phyloP scores from a whole-genome alignment of 2,888 invertebrate species.

The Parochlus steinenii region DNA sequence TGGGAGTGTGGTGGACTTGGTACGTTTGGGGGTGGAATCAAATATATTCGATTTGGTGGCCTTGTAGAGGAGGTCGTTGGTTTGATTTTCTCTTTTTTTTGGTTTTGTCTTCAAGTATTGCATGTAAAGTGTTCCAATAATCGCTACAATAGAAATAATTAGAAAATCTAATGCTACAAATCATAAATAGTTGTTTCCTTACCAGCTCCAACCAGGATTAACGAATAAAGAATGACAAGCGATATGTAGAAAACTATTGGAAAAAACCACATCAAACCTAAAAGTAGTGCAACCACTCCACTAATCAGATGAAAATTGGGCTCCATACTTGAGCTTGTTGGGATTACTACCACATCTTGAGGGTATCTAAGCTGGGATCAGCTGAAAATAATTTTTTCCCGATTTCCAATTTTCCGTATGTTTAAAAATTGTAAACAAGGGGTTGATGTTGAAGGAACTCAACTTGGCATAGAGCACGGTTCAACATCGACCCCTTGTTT shows the following conservation, averaged over 20 bases:
- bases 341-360: no score
- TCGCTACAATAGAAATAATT: conserved; percentile 24
- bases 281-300: conserved; percentile 19
- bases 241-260: conserved; percentile 29
- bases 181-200: conserved; percentile 16
- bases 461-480: no score
- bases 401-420: no score
- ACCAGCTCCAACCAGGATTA: conserved; percentile 26
- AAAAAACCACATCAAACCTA: conserved; percentile 29
- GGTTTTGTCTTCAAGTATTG: conserved; percentile 24
- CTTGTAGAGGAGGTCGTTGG: conserved; percentile 26
- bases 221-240: conserved; percentile 26
- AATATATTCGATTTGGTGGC: conserved; percentile 29
- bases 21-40: conserved; percentile 28
- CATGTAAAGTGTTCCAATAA: conserved; percentile 27
- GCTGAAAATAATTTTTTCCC: no score
- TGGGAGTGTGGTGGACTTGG: conserved; percentile 44
- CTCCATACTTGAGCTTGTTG: conserved; percentile 1
- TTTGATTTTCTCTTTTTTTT: conserved; percentile 22
- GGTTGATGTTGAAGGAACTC: no score
- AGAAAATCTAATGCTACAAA: conserved; percentile 12
- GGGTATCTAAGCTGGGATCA: no score
- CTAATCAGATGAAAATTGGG: conserved; percentile 13
- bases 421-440: no score
- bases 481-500: no score